A percentile compares a stretch with the other conserved stretches of the same genome.
These are phyloP conservation scores for Latrodectus hesperus DNA, from an alignment of 2,888 invertebrate genomes.

Conservation along the genomic window DNA sequence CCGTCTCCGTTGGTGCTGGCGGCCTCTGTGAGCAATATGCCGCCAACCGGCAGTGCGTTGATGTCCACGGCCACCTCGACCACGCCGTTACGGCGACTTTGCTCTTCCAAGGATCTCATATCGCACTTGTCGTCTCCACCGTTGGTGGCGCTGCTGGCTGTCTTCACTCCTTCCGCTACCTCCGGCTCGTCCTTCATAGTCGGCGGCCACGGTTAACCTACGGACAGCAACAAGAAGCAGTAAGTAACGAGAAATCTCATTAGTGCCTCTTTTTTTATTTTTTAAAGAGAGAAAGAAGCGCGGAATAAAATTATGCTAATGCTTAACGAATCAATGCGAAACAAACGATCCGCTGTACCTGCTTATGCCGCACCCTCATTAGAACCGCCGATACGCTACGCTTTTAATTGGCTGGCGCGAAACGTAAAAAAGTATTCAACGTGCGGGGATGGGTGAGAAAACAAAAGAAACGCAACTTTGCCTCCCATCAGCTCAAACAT, in stretches of 20 bases:
- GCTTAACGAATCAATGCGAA: constrained; percentile 69
- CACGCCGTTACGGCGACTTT: constrained; percentile 48
- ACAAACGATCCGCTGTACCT: constrained; percentile 67
- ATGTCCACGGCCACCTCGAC: constrained; percentile 40
- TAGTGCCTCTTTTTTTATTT: constrained; percentile 52
- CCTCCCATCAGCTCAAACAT: constrained; percentile 58
- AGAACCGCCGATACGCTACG: constrained; percentile 59
- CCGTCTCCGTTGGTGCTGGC: constrained; percentile 57
- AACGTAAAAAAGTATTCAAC: constrained; percentile 42
- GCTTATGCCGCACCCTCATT: constrained; percentile 69
- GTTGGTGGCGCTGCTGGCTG: constrained; percentile 63
- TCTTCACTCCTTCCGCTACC: constrained; percentile 59
- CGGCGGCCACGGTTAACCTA: constrained; percentile 67
- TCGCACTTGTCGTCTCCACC: constrained; percentile 43
- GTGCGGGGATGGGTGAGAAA: constrained; percentile 37
- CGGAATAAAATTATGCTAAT: constrained; percentile 69
- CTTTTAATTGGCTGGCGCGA: constrained; percentile 66
- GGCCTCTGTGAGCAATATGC: constrained; percentile 41
- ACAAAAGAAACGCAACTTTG: constrained; percentile 57
- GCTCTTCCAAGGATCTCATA: constrained; percentile 46
- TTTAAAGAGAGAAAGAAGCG: constrained; percentile 43
- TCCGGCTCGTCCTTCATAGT: constrained; percentile 67
- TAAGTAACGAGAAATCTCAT: constrained; percentile 67
- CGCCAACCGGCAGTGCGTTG: constrained; percentile 58
- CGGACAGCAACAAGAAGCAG: constrained; percentile 38